Conservation (phyloP, 2,888 invertebrate genomes). For the Drosophila austrosaltans region DNA sequence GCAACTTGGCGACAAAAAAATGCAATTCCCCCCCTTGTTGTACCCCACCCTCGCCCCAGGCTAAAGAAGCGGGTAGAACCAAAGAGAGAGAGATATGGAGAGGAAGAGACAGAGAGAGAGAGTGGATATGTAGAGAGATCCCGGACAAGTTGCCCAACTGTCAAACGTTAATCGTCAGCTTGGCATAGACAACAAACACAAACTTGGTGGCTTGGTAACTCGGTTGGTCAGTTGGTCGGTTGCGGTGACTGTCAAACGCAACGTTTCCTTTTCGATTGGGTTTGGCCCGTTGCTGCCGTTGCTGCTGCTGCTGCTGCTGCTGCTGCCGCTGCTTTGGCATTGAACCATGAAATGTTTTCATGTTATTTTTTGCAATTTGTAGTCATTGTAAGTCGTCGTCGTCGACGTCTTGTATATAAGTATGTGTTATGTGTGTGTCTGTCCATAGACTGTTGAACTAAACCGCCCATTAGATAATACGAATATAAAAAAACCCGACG, state of each 20-base stretch:
- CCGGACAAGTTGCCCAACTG: conserved; percentile 49
- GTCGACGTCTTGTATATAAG: neutral
- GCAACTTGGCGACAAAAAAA: conserved; percentile 8
- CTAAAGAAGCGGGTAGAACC: neutral
- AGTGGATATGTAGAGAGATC: conserved; percentile 21
- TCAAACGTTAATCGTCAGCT: conserved; percentile 50
- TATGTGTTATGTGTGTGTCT: neutral
- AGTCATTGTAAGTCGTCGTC: conserved; percentile 18
- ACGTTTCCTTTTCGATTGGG: conserved; percentile 50
- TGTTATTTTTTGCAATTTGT: conserved; percentile 42
- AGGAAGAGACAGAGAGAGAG: neutral
- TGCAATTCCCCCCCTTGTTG: neutral
- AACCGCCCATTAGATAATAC: conserved; percentile 22
- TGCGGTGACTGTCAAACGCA: conserved; percentile 19
- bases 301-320: conserved; percentile 8
- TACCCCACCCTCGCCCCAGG: neutral
- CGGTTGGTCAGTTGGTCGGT: conserved; percentile 8
- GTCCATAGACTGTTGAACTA: conserved; percentile 1
- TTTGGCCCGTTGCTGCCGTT: conserved; percentile 27
- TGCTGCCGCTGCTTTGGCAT: conserved; percentile 53
- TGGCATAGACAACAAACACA: conserved; percentile 9
- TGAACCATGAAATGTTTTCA: conserved; percentile 71
- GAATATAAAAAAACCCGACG: conserved; percentile 4
- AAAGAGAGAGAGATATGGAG: neutral
- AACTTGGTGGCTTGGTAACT: conserved; percentile 36